Evolutionary conservation across 23 tunicate genomes (phyloP).

Genomic region (Ciona savignyi): DNA sequence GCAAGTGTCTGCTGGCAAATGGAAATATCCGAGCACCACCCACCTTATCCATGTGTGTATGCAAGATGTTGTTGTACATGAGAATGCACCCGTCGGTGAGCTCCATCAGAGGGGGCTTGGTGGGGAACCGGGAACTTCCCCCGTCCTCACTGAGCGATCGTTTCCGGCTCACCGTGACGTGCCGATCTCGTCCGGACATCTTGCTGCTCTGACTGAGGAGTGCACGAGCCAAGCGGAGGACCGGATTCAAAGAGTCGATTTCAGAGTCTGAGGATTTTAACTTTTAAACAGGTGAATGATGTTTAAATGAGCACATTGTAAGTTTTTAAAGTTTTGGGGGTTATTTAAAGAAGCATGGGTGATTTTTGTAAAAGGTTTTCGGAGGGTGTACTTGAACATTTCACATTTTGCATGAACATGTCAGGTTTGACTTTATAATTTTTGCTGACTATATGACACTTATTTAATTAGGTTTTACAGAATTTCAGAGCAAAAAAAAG

Average conservation of each 20-base stretch:
- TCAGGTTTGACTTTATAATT: no score
- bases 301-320: no score
- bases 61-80: slow-evolving; percentile 49
- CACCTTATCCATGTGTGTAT: slow-evolving; percentile 94
- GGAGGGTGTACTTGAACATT: no score
- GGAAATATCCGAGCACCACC: neutral
- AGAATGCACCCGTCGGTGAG: slow-evolving; percentile 83
- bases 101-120: slow-evolving; percentile 65
- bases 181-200: slow-evolving; percentile 40
- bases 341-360: no score
- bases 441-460: no score
- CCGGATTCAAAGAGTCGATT: slow-evolving; percentile 75
- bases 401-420: neutral
- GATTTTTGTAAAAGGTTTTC: no score
- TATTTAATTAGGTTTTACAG: no score
- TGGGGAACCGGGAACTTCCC: slow-evolving; percentile 31
- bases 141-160: slow-evolving; percentile 57
- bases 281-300: no score
- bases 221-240: slow-evolving; percentile 83
- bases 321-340: no score
- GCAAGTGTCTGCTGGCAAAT: no score
- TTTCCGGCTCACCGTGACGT: slow-evolving; percentile 57
- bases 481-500: no score
- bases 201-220: slow-evolving; percentile 73
- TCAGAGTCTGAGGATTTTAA: slow-evolving; percentile 71